Evolutionary conservation across 2,797 vertebrate species (phyloP), one percentile per base, ranked within the genome.

Genomic region (Poeciliopsis gracilis): DNA sequence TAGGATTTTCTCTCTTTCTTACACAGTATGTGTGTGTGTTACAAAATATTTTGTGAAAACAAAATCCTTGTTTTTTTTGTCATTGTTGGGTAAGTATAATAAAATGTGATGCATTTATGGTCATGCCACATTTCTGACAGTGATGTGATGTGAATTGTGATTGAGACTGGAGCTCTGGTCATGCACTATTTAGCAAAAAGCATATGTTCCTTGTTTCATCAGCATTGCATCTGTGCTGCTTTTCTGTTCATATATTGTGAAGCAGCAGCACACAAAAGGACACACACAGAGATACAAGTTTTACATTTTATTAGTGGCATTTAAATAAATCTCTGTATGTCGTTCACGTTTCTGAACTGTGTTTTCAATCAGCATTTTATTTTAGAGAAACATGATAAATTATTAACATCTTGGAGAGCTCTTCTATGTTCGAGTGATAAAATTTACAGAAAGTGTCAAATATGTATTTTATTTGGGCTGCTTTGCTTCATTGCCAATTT

Each of bases 401-500:
- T 76, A 78, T 76, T 78, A 38, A 47, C n/a, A 3, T 75, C 25
- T 75, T 75, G 33, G 45, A 81, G 36, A 33, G 76, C 28, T 75
- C 9, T 28, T 83, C 20, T 38, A 9, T 78, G 28, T 38, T 30
- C 13, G 16, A 41, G 71, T 28, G 4, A 9, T 38, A 53, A 67
- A 28, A 43, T 70, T 45, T 70, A 46, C 38, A 9, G 45, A 80
- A 59, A 47, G 53, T 81, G 51, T 82, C 15, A 77, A 81, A 86
- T 73, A 79, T 47, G 41, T 76, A 83, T 73, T 78, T 10, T 2
- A 72, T 63, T 77, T 78, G 79, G 53, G 41, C 18, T 55, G 77
- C 72, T 69, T 73, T 77, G 77, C 30, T n/a, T 79, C 28, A 9
- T 73, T 76, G 79, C 49, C 75, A 83, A 45, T 82, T 77, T 82